phyloP scores from a whole-genome alignment of 2,888 invertebrate genomes.

The Habroteleia sp. region DNA sequence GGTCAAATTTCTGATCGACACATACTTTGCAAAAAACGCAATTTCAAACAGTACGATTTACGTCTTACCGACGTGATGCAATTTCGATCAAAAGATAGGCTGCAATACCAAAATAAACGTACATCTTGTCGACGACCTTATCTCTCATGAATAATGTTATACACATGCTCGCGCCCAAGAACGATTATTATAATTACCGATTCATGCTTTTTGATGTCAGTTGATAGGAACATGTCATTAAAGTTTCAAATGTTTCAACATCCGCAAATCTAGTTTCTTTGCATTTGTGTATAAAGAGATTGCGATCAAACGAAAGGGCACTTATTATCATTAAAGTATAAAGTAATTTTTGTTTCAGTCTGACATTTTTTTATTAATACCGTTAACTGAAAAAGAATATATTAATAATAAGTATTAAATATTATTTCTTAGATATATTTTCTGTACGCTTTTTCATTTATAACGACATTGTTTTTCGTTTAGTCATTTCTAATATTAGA shows the following conservation, averaged over 20 bases:
- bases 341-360: too few relatives aligned
- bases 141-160: conserved; percentile 33
- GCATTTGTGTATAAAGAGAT: neutral
- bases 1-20: conserved; percentile 30
- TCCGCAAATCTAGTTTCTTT: conserved; percentile 6
- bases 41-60: conserved; percentile 21
- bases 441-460: too few relatives aligned
- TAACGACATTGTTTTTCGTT: too few relatives aligned
- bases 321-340: too few relatives aligned
- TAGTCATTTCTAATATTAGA: too few relatives aligned
- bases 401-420: too few relatives aligned
- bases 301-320: neutral
- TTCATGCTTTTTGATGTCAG: conserved; percentile 13
- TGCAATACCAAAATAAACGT: conserved; percentile 36
- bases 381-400: too few relatives aligned
- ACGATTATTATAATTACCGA: conserved; percentile 36
- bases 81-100: conserved; percentile 42
- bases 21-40: conserved; percentile 15
- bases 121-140: conserved; percentile 30
- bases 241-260: conserved; percentile 23
- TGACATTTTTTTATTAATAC: too few relatives aligned
- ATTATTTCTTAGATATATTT: too few relatives aligned
- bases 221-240: conserved; percentile 30
- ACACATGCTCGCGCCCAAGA: conserved; percentile 10
- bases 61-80: conserved; percentile 4